Evolutionary conservation across 37 sponge, comb jelly and placozoan species (phyloP).

Genomic region (Geodia barretti): DNA sequence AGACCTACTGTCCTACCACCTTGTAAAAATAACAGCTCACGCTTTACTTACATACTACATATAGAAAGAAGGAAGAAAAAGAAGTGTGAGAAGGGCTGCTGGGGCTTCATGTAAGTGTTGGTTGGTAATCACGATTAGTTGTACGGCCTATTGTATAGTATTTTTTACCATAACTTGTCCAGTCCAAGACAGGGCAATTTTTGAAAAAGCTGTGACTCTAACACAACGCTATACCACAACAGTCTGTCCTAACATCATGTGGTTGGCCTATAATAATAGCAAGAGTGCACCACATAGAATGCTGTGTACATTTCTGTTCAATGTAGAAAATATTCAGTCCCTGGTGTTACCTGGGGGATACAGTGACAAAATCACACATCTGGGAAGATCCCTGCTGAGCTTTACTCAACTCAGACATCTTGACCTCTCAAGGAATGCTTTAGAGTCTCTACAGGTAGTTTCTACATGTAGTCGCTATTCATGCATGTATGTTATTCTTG

Average conservation of each 20-base stretch:
- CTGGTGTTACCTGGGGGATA: conserved; percentile 87
- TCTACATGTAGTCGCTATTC: neutral
- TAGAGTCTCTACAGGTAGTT: conserved; percentile 72
- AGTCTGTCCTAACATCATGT: neutral
- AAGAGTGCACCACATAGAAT: neutral
- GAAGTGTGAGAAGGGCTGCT: no score
- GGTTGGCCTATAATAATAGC: neutral
- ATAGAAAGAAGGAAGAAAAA: no score
- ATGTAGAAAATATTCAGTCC: conserved; percentile 75
- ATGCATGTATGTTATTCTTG: neutral
- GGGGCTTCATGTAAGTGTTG: no score
- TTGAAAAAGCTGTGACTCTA: no score
- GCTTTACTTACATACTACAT: no score
- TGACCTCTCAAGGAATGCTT: conserved; percentile 88
- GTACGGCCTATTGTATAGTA: no score
- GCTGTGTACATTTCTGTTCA: neutral
- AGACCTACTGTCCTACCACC: no score
- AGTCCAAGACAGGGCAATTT: no score
- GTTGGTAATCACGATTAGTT: no score
- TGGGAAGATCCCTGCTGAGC: conserved; percentile 74
- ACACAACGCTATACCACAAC: no score
- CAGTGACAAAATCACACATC: conserved; percentile 76
- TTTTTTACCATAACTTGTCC: no score
- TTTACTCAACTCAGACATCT: conserved; percentile 79
- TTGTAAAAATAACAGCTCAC: no score